Evolutionary conservation across 2,113 vertebrate genomes (phyloP).

Genomic region (Atlantisia rogersi): DNA sequence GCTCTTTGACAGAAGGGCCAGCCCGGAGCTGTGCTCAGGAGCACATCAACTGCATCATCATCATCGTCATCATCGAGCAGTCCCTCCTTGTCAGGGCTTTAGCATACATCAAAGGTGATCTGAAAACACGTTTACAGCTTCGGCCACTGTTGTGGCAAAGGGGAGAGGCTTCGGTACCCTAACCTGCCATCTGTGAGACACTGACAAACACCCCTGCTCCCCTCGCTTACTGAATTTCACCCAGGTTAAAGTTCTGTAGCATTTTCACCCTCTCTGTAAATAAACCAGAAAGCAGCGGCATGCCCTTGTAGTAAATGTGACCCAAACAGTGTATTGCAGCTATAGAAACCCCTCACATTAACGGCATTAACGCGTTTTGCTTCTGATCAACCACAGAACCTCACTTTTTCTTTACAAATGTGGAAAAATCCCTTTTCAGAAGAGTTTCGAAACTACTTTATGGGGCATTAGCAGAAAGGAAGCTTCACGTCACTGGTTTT

Average conservation of each 20-base stretch:
- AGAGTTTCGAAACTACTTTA: background rate
- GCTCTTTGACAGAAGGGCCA: background rate
- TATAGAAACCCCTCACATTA: background rate
- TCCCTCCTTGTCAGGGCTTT: background rate
- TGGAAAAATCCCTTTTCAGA: background rate
- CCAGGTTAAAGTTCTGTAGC: conserved; percentile 3
- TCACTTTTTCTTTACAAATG: conserved; percentile 3
- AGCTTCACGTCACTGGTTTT: background rate
- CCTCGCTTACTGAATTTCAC: background rate
- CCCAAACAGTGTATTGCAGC: background rate
- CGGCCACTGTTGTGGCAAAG: background rate
- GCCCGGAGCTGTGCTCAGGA: background rate
- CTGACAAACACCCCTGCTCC: background rate
- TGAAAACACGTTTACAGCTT: background rate
- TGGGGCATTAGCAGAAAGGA: conserved; percentile 51
- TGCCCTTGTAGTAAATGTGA: conserved; percentile 43
- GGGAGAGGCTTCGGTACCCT: background rate
- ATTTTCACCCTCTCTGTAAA: conserved; percentile 41
- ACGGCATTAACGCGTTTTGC: background rate
- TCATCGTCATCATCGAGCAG: background rate
- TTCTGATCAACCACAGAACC: conserved; percentile 1
- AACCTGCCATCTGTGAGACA: background rate
- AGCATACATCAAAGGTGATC: background rate
- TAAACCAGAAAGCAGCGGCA: conserved; percentile 38
- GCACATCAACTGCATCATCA: background rate